phyloP scores from a whole-genome alignment of 2,888 invertebrate species.

The Aelia acuminata region DNA sequence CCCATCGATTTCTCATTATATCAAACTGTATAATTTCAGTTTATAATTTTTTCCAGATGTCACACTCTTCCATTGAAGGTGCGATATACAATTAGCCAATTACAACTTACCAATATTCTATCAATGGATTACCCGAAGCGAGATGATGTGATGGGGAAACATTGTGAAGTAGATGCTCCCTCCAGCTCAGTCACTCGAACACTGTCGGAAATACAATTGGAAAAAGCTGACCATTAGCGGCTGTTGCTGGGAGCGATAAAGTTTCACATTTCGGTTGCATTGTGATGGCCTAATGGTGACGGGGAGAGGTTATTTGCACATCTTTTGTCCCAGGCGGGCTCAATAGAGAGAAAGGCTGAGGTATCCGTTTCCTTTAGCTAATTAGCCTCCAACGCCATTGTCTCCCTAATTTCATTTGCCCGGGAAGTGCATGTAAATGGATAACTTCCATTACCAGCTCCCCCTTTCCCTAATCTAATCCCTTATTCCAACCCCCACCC shows the following conservation, averaged over 20 bases:
- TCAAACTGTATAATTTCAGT: too few relatives aligned
- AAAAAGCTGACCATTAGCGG: constrained; percentile 16
- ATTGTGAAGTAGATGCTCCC: neutral
- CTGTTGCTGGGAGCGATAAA: constrained; percentile 41
- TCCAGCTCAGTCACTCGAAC: neutral
- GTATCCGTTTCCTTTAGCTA: constrained; percentile 59
- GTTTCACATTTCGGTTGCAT: constrained; percentile 58
- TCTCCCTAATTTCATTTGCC: constrained; percentile 65
- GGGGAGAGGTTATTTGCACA: constrained; percentile 57
- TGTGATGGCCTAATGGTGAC: constrained; percentile 54
- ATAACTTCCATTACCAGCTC: constrained; percentile 65
- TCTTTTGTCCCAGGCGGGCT: constrained; percentile 55
- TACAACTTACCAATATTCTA: neutral
- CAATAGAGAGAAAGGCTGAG: constrained; percentile 55
- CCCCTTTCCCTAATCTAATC: constrained; percentile 60
- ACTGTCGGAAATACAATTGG: constrained; percentile 18
- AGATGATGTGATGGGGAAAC: neutral
- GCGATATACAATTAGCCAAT: neutral
- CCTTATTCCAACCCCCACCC: constrained; percentile 49
- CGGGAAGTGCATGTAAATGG: constrained; percentile 66
- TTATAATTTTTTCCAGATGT: too few relatives aligned
- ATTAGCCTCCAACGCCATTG: constrained; percentile 63
- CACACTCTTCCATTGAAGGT: too few relatives aligned
- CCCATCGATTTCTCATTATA: too few relatives aligned
- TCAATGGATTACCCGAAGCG: neutral